Base-by-base conservation (phyloP, 2,888 invertebrate species). In the Podabrus alpinus region DNA sequence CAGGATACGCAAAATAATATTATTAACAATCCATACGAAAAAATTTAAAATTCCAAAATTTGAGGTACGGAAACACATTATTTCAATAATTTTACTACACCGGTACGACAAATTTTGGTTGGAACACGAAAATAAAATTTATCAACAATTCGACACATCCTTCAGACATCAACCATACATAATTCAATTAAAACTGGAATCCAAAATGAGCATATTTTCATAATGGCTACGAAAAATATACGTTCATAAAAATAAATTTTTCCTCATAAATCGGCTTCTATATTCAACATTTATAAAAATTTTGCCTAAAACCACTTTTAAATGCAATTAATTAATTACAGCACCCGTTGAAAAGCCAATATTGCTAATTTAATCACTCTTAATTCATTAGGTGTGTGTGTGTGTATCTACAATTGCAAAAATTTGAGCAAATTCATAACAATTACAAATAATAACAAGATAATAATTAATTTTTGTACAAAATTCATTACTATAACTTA, bases 371-470 rank as follows among this genome's bases (percentile, higher is more conserved):
- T 67, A 68, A 76, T 71, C 76, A 73, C 73, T 76, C 73, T 73
- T 25, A 71, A 66, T 68, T 76, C 67, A 15, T 19, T 66, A 75
- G 21, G 21, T 45, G 62, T 64, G 62, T 45, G 62, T 64, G 62
- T 16, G 69, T 66, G 69, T 73, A 68, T 71, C 25, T 76, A 73
- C 59, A 70, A 76, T 76, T 71, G 68, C 76, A 70, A 71, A 76
- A 71, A 71, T 71, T 76, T 76, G 76, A 76, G 76, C 76, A 74
- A 74, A 73, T 73, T 74, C 17, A 64, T 76, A 76, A 76, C 73
- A 71, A 72, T 71, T 59, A 76, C 69, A 29, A 68, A 69, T 73
- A 76, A 76, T 73, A 76, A 76, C 73, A 75, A 75, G 67, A 75
- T 70, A 24, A 71, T 68, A 24, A 71, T 68, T 19, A 19, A 17